Evolutionary conservation across 2,888 invertebrate species (phyloP).

Genomic region (Brachylomia viminalis): DNA sequence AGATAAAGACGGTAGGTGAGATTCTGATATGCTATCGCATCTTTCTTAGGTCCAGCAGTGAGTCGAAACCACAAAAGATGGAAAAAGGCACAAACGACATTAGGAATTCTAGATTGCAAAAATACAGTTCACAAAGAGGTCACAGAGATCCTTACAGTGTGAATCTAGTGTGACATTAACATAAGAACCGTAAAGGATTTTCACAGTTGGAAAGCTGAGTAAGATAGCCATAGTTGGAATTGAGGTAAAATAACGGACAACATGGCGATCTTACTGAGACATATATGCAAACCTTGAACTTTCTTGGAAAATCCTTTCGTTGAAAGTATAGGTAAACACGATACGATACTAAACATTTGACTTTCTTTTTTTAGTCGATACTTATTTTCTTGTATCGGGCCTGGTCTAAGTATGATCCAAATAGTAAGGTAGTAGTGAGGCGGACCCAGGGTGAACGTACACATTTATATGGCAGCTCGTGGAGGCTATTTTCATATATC

Average conservation of each 20-base stretch:
- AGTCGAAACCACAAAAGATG: background rate
- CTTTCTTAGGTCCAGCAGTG: background rate
- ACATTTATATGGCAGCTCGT: background rate
- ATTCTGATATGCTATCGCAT: too few species aligned
- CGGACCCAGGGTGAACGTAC: background rate
- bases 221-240: slow-evolving; percentile 55
- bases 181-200: slow-evolving; percentile 49
- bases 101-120: background rate
- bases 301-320: slow-evolving; percentile 49
- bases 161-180: slow-evolving; percentile 47
- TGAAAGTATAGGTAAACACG: background rate
- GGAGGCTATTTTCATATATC: too few species aligned
- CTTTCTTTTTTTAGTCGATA: background rate
- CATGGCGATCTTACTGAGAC: slow-evolving; percentile 23
- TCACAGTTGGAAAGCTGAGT: slow-evolving; percentile 54
- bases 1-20: background rate
- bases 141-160: slow-evolving; percentile 11
- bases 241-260: slow-evolving; percentile 52
- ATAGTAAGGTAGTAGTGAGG: background rate
- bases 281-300: slow-evolving; percentile 35
- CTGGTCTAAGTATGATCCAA: background rate
- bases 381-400: background rate
- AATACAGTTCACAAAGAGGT: slow-evolving; percentile 5
- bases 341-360: background rate
- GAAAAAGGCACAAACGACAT: background rate